Base-by-base conservation (phyloP, 2,797 vertebrate species). In the Microtus obscurus region DNA sequence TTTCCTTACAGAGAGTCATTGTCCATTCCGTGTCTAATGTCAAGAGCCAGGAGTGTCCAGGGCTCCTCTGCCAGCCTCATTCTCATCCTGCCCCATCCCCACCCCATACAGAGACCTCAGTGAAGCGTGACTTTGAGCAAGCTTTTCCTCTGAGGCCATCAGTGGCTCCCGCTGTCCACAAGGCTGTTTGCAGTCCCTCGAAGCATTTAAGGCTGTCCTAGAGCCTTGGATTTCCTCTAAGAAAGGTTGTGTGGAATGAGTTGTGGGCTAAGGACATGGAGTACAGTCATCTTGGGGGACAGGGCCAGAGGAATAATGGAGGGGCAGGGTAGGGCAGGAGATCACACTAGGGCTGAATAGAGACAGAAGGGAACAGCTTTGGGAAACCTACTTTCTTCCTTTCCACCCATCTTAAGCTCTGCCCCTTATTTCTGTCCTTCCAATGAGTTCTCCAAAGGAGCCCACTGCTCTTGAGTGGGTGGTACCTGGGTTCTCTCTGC, bases 171-270 rank as follows among this genome's bases (percentile, higher is more conserved):
- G 0, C 1, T 27, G n/a, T 45, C 77, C 4, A 3, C 5, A 2
- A 65, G 29, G 53, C 21, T 8, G 23, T 19, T 37, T 48, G 12
- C 16, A 34, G 43, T n/a, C 87, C 67, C 65, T 69, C 11, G 10
- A 2, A 23, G 56, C 63, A 29, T 11, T 65, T 80, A 79, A 90
- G 67, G 7, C 8, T 40, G 23, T 79, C 65, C 6, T 25, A 37
- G 34, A 29, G 19, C 27, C n/a, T 85, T 81, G 53, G 23, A 79
- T 93, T 89, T 96, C 37, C 51, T 92, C 43, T 13, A 71, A 63
- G 71, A 45, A 40, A 73, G 16, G 2, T 11, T 81, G 27, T 37
- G 4, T 34, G 12, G 12, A 25, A 16, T 85, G 19, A 53, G 12
- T 23, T 53, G 4, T 40, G 34, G 82, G 40, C 37, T 88, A 48